Evolutionary conservation across 2,888 invertebrate genomes (phyloP), one percentile per base, ranked within the genome.

Genomic region (Oscheius myriophilus): DNA sequence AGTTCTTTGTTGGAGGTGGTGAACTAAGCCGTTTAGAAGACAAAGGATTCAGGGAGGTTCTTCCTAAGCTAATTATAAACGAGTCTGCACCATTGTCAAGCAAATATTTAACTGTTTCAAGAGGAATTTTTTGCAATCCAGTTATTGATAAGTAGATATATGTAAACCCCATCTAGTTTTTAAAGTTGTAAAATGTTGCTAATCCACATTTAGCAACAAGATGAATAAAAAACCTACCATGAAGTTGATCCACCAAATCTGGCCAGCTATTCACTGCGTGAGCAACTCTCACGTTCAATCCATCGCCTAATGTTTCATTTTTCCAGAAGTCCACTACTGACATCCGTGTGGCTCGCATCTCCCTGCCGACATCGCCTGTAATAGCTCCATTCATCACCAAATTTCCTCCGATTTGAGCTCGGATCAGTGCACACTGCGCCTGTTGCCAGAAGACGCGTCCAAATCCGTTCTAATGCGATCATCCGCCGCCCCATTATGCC

Each of bases 261-360:
- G 80, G 77, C 80, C 81, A 79, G 57, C 75, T 75, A 70, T 81
- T 81, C 67, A 80, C 78, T 12, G 77, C 80, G 49, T 81, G 81
- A 4, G 76, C 80, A 23, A 80, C 79, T n/a, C 75, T 61, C 16
- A 81, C 67, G 41, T 80, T 81, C 64, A 81, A 55, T 9, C 81
- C 81, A 61, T 81, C 81, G 11, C 81, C 78, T 64, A 73, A 67
- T 42, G 81, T 81, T 53, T 81, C 81, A 57, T 81, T 78, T 62
- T 80, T 76, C 81, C 81, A 81, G 51, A 79, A 81, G 46, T 81
- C 80, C 45, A 81, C 78, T 0, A 81, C 81, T 0, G 80, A 80
- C 81, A 81, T 81, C 39, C 81, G 71, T 4, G 81, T 81, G 43
- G 79, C 79, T 43, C 81, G 81, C 69, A 73, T 76, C 58, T 80